Base-by-base conservation (phyloP, 2,797 vertebrate genomes). In the Megaceryle alcyon region DNA sequence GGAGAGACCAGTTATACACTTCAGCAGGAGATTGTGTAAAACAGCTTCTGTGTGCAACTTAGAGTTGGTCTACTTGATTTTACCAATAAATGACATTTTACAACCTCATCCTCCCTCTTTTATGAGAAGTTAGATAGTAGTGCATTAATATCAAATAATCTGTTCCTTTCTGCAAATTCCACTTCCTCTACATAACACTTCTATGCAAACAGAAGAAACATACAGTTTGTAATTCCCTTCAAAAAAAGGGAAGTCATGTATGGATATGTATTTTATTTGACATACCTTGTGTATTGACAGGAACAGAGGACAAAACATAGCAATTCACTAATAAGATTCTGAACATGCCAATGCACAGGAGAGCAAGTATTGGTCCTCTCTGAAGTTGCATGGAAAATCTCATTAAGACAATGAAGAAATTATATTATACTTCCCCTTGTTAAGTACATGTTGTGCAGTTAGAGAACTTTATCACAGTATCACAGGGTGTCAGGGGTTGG, bases 311-410 rank as follows among this genome's bases (percentile, higher is more conserved):
- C 7, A 65, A 90, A 73, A 0, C 7, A 13, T 33, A 33, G 33
- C 33, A 33, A 33, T 19, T 59, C 6, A 11, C 9, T 54, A 44
- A 7, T 20, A 37, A 48, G 39, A n/a, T 3, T 37, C 49, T 29
- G 39, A 82, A 37, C 9, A 29, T 33, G 18, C 4, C 82, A 66
- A 46, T 14, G 8, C 4, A 25, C 22, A 6, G 9, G 14, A 18
- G 35, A 68, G 6, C 1, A 4, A 53, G 6, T 22, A 28, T 28
- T 49, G 18, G 7, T 72, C 21, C 33, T 61, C 8, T 35, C 35
- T 26, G 35, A 86, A 86, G 11, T 6, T 1, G 0, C 0, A 0
- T 13, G n/a, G 53, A 79, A 78, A 68, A 41, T 3, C 1, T 1
- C 39, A 46, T 15, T 22, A 63, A 85, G 21, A 75, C 7, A 57